Evolutionary conservation across 2,888 invertebrate species (phyloP).

Genomic region (Acronicta psi): DNA sequence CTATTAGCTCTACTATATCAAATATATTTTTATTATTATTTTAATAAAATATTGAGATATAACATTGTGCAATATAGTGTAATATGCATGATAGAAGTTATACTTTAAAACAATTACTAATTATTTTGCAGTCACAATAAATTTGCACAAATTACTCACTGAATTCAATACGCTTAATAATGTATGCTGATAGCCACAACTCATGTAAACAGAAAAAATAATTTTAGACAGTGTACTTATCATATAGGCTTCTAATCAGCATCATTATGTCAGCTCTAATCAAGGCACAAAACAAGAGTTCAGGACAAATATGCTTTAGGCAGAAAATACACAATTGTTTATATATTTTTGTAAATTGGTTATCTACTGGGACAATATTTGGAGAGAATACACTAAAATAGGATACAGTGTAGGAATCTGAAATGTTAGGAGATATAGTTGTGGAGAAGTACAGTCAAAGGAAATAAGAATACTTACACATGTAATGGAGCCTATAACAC

Average conservation of each 20-base stretch:
- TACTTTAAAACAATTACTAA: slow-evolving; percentile 81
- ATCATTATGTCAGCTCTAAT: slow-evolving; percentile 70
- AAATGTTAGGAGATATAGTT: slow-evolving; percentile 28
- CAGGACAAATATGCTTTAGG: slow-evolving; percentile 55
- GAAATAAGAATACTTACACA: slow-evolving; percentile 31
- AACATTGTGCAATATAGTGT: slow-evolving; percentile 86
- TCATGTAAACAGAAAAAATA: slow-evolving; percentile 55
- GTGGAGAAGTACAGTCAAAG: slow-evolving; percentile 27
- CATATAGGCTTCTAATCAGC: slow-evolving; percentile 57
- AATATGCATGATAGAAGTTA: slow-evolving; percentile 82
- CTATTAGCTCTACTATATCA: slow-evolving; percentile 70
- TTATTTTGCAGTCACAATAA: slow-evolving; percentile 82
- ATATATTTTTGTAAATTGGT: slow-evolving; percentile 24
- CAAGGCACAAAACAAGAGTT: slow-evolving; percentile 84
- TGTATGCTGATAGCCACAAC: slow-evolving; percentile 61
- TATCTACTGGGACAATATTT: slow-evolving; percentile 37
- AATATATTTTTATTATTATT: slow-evolving; percentile 73
- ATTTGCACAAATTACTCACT: slow-evolving; percentile 82
- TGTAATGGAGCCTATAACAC: slow-evolving; percentile 5
- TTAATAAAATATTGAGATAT: slow-evolving; percentile 87
- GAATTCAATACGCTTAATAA: slow-evolving; percentile 66
- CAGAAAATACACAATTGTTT: slow-evolving; percentile 28
- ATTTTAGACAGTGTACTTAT: slow-evolving; percentile 42
- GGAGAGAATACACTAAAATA: slow-evolving; percentile 33
- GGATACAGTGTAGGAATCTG: slow-evolving; percentile 44